Percentiles rank a stretch among this genome's conserved stretches.
These are phyloP conservation scores for Beroe forskalii DNA, from an alignment of 37 sponge, comb jelly and placozoan genomes.

Conservation along the genomic window DNA sequence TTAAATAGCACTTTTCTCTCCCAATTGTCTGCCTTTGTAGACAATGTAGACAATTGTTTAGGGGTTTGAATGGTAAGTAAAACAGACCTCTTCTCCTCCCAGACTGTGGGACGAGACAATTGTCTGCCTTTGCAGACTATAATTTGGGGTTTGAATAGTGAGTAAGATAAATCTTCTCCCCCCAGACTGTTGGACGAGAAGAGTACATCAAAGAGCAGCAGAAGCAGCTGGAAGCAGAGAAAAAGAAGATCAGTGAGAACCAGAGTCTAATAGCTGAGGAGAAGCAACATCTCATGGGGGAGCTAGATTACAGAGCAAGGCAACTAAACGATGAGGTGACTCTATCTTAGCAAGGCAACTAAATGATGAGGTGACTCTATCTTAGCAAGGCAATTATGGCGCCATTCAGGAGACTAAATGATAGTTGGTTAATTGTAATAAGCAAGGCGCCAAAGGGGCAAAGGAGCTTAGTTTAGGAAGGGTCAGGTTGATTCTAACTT, in stretches of 20 bases:
- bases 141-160: no score
- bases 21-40: no score
- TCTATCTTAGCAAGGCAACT: conserved; percentile 36
- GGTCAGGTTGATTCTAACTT: no score
- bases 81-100: no score
- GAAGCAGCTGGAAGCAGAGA: conserved; percentile 71
- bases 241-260: conserved; percentile 79
- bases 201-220: conserved; percentile 80
- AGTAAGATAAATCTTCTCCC: no score
- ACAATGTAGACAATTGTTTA: no score
- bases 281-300: conserved; percentile 35
- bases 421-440: not conserved
- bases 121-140: no score
- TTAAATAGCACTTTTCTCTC: no score
- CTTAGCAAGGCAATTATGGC: conserved; percentile 11
- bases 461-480: no score
- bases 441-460: no score
- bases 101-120: conserved; percentile 82
- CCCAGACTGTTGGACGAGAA: conserved; percentile 79
- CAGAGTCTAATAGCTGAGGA: conserved; percentile 65
- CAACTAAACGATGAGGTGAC: conserved; percentile 55
- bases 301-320: conserved; percentile 16
- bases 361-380: conserved; percentile 47
- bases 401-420: not conserved
- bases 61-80: no score